Percentiles rank a stretch among this genome's conserved stretches.
Conservation (phyloP, 2,113 vertebrate species). For the Myocastor coypus region DNA sequence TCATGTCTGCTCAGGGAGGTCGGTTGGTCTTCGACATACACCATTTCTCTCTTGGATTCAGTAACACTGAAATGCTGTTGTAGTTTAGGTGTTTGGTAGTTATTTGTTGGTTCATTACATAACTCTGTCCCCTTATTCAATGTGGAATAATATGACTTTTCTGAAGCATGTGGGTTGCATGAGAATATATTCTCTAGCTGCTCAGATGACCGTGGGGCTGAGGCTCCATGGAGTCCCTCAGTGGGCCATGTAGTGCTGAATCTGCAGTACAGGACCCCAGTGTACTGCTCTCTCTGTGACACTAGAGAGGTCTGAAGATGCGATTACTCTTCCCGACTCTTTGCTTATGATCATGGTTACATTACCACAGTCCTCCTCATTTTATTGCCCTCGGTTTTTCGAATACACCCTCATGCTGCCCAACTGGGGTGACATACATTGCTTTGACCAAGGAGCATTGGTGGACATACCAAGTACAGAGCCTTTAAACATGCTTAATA, state of each 20-base stretch:
- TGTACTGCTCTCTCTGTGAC: background rate
- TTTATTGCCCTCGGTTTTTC: background rate
- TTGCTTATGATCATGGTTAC: background rate
- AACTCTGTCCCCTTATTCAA: background rate
- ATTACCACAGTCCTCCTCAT: background rate
- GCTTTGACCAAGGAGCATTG: background rate
- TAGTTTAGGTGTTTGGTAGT: background rate
- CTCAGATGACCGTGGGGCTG: background rate
- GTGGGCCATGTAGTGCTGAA: background rate
- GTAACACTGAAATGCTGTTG: background rate
- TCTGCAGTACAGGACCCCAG: background rate
- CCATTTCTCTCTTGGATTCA: slow-evolving; percentile 6
- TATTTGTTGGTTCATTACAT: slow-evolving; percentile 15
- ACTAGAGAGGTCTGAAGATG: background rate
- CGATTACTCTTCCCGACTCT: background rate
- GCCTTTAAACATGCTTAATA: background rate
- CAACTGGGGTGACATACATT: background rate
- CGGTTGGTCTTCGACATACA: slow-evolving; percentile 25
- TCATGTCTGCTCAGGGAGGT: slow-evolving; percentile 26
- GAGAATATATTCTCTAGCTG: background rate
- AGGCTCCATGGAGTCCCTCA: background rate
- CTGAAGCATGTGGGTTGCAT: background rate
- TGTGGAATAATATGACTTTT: background rate
- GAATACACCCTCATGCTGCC: background rate
- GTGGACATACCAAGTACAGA: background rate